A percentile compares a stretch with the other conserved stretches of the same genome.
Conservation (phyloP, 64 coral and sea anemone genomes). For the Acropora yongei region DNA sequence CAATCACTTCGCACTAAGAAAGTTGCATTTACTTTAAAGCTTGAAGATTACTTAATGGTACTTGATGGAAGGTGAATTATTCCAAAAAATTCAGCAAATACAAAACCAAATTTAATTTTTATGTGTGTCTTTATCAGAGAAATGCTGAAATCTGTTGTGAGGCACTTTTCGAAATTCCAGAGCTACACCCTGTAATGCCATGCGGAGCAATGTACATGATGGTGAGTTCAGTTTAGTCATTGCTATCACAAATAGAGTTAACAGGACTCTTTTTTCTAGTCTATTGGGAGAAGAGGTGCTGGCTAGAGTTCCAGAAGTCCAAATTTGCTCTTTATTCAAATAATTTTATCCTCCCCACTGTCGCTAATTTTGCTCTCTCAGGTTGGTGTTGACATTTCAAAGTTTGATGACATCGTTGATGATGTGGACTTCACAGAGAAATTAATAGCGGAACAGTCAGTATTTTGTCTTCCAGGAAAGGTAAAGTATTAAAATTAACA, state of each 20-base stretch:
- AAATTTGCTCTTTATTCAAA: no score
- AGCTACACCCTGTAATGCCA: conserved; percentile 83
- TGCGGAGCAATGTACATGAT: conserved; percentile 99
- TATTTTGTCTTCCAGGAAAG: conserved; percentile 94
- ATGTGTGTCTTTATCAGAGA: conserved; percentile 35
- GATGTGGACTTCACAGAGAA: conserved; percentile 94
- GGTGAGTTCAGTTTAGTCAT: conserved; percentile 52
- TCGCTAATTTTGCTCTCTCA: conserved; percentile 2
- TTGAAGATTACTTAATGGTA: no score
- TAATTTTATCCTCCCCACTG: no score
- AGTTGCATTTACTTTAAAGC: no score
- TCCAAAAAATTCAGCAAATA: not conserved
- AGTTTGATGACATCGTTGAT: conserved; percentile 71
- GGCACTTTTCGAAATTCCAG: conserved; percentile 72
- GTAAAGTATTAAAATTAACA: conserved; percentile 3
- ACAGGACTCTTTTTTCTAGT: no score
- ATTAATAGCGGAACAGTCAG: conserved; percentile 93
- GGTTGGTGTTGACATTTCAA: conserved; percentile 89
- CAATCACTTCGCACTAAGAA: no score
- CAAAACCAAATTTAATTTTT: not conserved
- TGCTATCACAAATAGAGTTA: no score
- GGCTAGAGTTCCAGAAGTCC: no score
- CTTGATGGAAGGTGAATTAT: no score
- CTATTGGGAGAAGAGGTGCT: no score
- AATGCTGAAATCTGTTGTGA: conserved; percentile 83